A percentile compares a stretch with the other conserved stretches of the same genome.
Evolutionary conservation across 2,797 vertebrate genomes (phyloP).

Genomic region (Psittacula echo): DNA sequence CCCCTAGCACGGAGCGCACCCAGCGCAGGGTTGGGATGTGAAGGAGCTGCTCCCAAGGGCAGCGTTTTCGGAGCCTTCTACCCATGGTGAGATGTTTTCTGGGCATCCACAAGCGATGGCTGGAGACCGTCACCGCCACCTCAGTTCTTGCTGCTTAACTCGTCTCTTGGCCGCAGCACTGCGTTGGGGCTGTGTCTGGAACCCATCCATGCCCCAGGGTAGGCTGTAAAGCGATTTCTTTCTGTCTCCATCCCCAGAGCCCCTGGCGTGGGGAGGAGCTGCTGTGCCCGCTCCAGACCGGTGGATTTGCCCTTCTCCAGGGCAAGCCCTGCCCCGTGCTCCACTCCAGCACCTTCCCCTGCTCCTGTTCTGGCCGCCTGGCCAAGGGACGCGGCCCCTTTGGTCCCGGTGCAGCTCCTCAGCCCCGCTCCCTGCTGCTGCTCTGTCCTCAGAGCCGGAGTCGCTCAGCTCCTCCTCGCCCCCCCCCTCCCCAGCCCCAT

Average conservation of each 20-base stretch:
- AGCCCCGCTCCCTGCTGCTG: not conserved
- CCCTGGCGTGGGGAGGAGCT: not conserved
- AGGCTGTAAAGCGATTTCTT: not conserved
- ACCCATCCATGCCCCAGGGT: too few species aligned
- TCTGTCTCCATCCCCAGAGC: rapidly evolving
- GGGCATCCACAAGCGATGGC: rapidly evolving
- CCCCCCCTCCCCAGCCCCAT: not conserved
- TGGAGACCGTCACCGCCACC: rapidly evolving
- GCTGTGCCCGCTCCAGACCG: not conserved
- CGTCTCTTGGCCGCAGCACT: rapidly evolving
- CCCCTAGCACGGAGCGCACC: rapidly evolving
- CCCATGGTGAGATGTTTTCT: rapidly evolving
- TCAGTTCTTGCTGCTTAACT: not conserved
- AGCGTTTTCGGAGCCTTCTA: rapidly evolving
- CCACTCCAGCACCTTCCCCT: not conserved
- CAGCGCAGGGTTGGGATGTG: rapidly evolving
- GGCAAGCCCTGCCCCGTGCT: not conserved
- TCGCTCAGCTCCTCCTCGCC: rapidly evolving
- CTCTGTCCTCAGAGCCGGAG: not conserved
- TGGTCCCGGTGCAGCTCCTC: not conserved
- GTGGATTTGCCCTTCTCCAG: not conserved
- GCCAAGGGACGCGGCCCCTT: not conserved
- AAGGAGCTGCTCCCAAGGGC: rapidly evolving
- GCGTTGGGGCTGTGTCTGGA: not conserved
- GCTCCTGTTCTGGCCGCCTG: not conserved